Evolutionary conservation across 2,888 invertebrate genomes (phyloP), one percentile per base, ranked within the genome.

Genomic region (Acholoe squamosa): DNA sequence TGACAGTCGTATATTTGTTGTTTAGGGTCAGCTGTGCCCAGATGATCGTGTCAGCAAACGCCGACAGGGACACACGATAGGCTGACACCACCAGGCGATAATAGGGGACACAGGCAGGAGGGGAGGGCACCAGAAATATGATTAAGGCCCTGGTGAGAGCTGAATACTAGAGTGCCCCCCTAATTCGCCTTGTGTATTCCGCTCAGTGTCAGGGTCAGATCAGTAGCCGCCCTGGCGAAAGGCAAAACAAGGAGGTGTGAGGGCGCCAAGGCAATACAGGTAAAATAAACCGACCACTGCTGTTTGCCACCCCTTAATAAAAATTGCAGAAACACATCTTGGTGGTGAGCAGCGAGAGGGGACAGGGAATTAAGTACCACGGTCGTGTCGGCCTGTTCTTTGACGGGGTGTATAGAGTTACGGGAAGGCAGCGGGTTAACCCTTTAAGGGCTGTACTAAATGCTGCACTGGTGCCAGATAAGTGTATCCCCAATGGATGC

Each of bases 311-410:
- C n/a, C 56, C 31, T 56, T 86, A 51, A 86, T 86, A 86, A 86
- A 86, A 86, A 86, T 86, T 86, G 86, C 86, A 86, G 86, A 86
- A 86, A 86, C 86, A 86, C 86, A 86, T 86, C 86, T 86, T 54
- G 86, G 54, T 19, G 28, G 28, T 12, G 22, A 16, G 14, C 16
- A 54, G 56, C 52, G 28, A 16, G 86, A 54, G 12, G 25, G 16
- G 86, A 86, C 86, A 5, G 25, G 86, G 56, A 86, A 86, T 86
- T 52, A 56, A 54, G 86, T 86, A 56, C 86, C 28, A 54, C 54
- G 56, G 52, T 54, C 54, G 56, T 54, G 86, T 28, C 86, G 84
- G 52, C 56, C 51, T 7, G 86, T 31, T 25, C 54, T 86, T 84
- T 51, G 86, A n/a, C 19, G 54, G 22, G 86, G 54, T 7, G 22